These are phyloP conservation scores for Callipepla squamata DNA, from an alignment of 2,113 vertebrate genomes.

Conservation along the genomic window DNA sequence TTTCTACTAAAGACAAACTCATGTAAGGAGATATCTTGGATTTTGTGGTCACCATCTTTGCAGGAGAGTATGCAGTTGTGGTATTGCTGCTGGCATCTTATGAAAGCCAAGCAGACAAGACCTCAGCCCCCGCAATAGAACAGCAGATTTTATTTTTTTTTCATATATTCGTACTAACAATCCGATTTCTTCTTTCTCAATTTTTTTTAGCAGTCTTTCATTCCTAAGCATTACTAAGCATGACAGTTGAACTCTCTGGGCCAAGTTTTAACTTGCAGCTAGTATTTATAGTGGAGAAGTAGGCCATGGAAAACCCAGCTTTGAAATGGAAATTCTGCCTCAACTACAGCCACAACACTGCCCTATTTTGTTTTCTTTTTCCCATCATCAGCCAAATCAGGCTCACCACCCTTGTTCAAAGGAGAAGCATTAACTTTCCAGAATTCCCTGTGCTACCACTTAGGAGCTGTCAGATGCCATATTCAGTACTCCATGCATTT, in stretches of 20 bases:
- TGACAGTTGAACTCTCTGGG: not conserved
- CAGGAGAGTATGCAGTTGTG: not conserved
- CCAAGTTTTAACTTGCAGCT: slow-evolving; percentile 48
- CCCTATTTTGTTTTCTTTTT: slow-evolving; percentile 54
- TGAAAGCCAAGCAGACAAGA: not conserved
- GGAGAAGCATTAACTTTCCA: slow-evolving; percentile 33
- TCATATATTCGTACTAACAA: not conserved
- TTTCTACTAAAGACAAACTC: not conserved
- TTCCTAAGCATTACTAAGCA: not conserved
- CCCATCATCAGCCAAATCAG: slow-evolving; percentile 34
- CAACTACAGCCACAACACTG: slow-evolving; percentile 40
- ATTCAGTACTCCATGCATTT: slow-evolving; percentile 15
- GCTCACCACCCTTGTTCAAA: slow-evolving; percentile 3
- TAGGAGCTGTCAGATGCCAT: not conserved
- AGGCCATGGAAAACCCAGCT: slow-evolving; percentile 45
- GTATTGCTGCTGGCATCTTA: not conserved
- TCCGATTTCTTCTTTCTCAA: not conserved
- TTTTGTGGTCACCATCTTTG: not conserved
- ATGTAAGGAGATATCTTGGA: not conserved
- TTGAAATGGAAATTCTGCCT: slow-evolving; percentile 70
- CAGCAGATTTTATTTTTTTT: not conserved
- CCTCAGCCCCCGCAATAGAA: not conserved
- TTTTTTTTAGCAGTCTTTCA: not conserved
- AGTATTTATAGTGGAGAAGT: slow-evolving; percentile 38
- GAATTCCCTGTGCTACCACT: slow-evolving; percentile 55